Base-by-base conservation (phyloP, 2,888 invertebrate genomes). In the Plebejus anna region DNA sequence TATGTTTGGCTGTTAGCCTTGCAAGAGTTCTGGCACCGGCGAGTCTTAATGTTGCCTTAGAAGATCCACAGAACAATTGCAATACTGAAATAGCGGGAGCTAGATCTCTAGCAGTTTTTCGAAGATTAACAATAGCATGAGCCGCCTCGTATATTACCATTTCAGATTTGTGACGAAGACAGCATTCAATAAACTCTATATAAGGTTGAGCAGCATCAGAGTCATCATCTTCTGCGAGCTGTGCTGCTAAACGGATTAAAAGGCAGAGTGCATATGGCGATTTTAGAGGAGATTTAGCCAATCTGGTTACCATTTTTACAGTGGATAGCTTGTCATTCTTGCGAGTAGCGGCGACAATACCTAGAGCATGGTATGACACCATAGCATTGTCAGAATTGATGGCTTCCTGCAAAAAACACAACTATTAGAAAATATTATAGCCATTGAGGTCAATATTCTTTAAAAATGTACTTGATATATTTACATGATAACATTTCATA, bases 91-190 rank as follows among this genome's bases (percentile, higher is more conserved):
- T 98, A 2, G 99, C 99, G 0, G 99, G 98, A 1, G 98, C 97
- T 5, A 99, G 94, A 84, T 99, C 99, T 76, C 98, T 94, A 0
- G 96, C 95, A 0, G 98, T 97, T 75, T 97, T 98, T 77, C 96
- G 92, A 77, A 99, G 94, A 88, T 98, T 98, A 0, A 99, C 99
- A 82, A 99, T 97, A 3, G 99, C 99, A 85, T 99, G 98, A 0
- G 99, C 99, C 0, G 99, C 99, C 94, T 99, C 99, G 86, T 99
- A 99, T 32, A 99, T 98, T 0, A 99, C 99, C 97, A 99, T 98
- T 94, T 99, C 99, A 47, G 98, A 98, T 93, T 99, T 99, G 88
- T 99, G 99, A 0, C 99, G 96, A 71, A 99, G 94, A 86, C 99
- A 99, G 22, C 96, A 95, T 86, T 99, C 98, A 72, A 99, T 97